Base-by-base conservation (phyloP, 92 coral and sea anemone species). In the Palythoa heliodiscus region DNA sequence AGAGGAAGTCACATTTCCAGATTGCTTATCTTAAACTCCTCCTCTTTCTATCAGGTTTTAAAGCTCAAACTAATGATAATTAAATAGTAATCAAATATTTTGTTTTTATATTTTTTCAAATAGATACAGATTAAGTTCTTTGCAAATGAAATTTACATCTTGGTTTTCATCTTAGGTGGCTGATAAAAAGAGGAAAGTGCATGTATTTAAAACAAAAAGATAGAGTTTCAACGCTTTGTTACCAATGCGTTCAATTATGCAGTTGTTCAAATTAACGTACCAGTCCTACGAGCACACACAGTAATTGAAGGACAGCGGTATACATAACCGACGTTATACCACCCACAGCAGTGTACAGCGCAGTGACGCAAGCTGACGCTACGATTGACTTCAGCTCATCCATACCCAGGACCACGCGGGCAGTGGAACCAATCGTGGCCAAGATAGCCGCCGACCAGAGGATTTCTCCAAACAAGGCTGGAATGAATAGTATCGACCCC, bases 371-470 rank as follows among this genome's bases (percentile, higher is more conserved):
- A 0, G 82, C 90, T 3, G 90, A 73, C 8, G 73, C 87, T 22
- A 63, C 37, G 25, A 87, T 66, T 6, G 87, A 82, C 25, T 70
- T 87, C 50, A 82, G 25, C 71, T 70, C 70, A 25, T 87, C 90
- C 17, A 87, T 52, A 63, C 85, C 90, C 77, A 87, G 79, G 50
- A 87, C 77, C 50, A 87, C 87, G 66, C 77, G 60, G 61, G 73
- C 80, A 39, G 90, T 70, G 70, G 90, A 83, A 52, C 87, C 90
- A 48, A 87, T 60, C 22, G 87, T 84, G 38, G 90, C 82, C 38
- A 87, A 82, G 53, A 87, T 73, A 54, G 90, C 90, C 20, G 90
- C 81, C 19, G 90, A 87, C 90, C 90, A 87, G 70, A 87, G 55
- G 14, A 87, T 43, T 17, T 87, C 90, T 53, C 90, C 90, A 87